phyloP scores from a whole-genome alignment of 2,113 vertebrate genomes.

The Calypte anna region DNA sequence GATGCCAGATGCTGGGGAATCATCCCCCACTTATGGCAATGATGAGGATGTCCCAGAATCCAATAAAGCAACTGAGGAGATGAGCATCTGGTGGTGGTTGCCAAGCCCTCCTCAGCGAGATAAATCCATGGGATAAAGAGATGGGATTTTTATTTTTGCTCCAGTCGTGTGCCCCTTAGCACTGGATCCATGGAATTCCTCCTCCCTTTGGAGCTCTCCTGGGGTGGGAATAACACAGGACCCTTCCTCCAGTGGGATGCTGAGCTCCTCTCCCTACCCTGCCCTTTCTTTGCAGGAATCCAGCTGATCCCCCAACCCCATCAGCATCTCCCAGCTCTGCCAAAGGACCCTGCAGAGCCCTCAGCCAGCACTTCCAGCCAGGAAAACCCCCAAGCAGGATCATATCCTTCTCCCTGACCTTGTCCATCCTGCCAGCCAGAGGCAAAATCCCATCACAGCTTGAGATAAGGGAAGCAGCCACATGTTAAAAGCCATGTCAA shows the following conservation, averaged over 20 bases:
- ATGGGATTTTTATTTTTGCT: neutral
- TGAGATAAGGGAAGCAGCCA: neutral
- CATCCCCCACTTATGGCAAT: conserved; percentile 31
- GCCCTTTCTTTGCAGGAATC: neutral
- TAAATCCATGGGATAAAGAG: neutral
- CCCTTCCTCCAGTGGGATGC: neutral
- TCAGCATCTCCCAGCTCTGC: neutral
- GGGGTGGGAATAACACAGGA: neutral
- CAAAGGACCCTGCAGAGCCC: neutral
- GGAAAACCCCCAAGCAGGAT: neutral
- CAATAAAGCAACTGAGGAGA: neutral
- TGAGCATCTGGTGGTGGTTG: neutral
- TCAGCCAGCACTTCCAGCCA: neutral
- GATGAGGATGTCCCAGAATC: conserved; percentile 28
- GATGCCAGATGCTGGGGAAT: neutral
- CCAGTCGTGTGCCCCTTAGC: neutral
- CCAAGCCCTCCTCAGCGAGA: neutral
- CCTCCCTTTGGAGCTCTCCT: neutral
- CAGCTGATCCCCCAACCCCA: neutral
- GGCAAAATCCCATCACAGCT: neutral
- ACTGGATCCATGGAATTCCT: neutral
- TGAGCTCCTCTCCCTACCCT: neutral
- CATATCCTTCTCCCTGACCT: neutral
- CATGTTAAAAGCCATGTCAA: neutral
- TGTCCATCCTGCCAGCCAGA: neutral